Base-by-base conservation (phyloP, 1,140 invertebrate species). In the Caenorhabditis remanei region DNA sequence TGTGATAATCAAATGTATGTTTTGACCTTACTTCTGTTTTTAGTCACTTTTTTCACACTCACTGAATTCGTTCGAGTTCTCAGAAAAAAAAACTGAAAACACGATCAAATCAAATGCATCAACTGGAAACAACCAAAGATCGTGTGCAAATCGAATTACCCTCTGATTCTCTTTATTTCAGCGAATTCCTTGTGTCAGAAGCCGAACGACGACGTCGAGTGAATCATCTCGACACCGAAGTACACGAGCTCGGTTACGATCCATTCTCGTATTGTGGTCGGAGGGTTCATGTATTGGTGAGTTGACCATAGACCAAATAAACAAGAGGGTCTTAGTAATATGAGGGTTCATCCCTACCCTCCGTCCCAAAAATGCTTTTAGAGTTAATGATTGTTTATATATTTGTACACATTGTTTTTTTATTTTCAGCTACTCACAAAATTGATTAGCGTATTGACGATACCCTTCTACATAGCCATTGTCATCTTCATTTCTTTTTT, bases 401-500 rank as follows among this genome's bases (percentile, higher is more conserved):
- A 13, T 48, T 6, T 19, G 11, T 65, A 11, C 56, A 58, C 50
- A 53, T 53, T 53, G 50, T 40, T 32, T 65, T 21, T 43, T 71
- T 71, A 32, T 32, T 32, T 32, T 14, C 71, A 79, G 71, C 71
- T 79, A 48, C 71, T 79, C 71, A 79, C 71, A 46, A 79, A 79
- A 46, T 50, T 79, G 46, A 79, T 79, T 50, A 79, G 71, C 46
- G 71, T 79, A 46, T 79, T 79, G 71, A 79, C 71, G 43, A 79
- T 79, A 79, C 71, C 71, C 71, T 79, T 79, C 71, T 79, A 79
- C 46, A 50, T 79, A 6, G 71, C 71, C 46, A 79, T 79, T 46
- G 46, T 79, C 71, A 79, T 79, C 71, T 79, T 79, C 71, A 79
- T 79, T 8, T 79, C 71, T 50, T 53, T 79, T 79, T 79, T 79